Evolutionary conservation across 1,140 invertebrate species (phyloP).

Genomic region (Probaryconus sp.): DNA sequence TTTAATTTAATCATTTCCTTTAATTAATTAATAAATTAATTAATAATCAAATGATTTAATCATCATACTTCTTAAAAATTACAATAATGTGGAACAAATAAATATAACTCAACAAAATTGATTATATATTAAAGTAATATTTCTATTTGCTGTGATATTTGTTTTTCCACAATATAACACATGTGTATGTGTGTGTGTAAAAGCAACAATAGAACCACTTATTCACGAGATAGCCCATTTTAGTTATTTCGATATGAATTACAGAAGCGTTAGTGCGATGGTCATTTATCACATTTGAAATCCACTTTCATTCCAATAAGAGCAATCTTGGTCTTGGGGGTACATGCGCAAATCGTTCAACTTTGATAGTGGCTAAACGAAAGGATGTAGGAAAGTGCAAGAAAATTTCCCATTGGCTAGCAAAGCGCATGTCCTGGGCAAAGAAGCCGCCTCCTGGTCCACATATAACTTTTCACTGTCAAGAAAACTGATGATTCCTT

Average conservation of each 20-base stretch:
- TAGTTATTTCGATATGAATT: constrained; percentile 58
- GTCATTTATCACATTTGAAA: constrained; percentile 54
- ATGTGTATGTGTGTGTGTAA: constrained; percentile 12
- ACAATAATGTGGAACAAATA: no score
- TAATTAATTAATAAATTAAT: no score
- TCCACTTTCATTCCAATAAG: constrained; percentile 41
- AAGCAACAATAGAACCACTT: constrained; percentile 53
- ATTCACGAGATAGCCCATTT: constrained; percentile 54
- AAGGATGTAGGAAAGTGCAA: constrained; percentile 27
- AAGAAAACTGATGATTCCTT: constrained; percentile 48
- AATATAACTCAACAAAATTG: background rate
- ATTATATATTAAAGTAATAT: constrained; percentile 31
- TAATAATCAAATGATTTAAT: no score
- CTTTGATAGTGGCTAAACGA: constrained; percentile 33
- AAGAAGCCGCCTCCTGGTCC: constrained; percentile 51
- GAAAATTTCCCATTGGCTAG: constrained; percentile 33
- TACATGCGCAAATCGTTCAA: constrained; percentile 23
- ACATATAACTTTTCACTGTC: constrained; percentile 26
- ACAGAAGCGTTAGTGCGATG: constrained; percentile 42
- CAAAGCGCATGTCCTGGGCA: constrained; percentile 46
- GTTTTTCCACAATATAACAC: constrained; percentile 13
- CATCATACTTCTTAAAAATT: no score
- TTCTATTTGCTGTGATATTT: constrained; percentile 19
- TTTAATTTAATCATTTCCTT: no score
- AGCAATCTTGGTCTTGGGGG: background rate